phyloP scores from a whole-genome alignment of 2,888 invertebrate species.

The Lochmaea crataegi region DNA sequence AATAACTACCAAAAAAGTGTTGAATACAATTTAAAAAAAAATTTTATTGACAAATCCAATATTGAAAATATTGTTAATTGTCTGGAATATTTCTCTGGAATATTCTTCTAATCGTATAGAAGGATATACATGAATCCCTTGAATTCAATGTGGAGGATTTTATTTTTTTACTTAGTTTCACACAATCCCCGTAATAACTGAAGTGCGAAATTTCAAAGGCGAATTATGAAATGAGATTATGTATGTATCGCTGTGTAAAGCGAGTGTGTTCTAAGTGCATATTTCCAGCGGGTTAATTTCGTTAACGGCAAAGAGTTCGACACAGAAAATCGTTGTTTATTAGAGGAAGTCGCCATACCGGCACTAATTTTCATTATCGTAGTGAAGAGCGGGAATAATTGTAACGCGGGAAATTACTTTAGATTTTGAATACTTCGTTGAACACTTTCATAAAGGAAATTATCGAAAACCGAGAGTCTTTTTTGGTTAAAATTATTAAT shows the following conservation, averaged over 20 bases:
- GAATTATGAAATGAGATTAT: slow-evolving; percentile 38
- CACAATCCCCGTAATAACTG: background rate
- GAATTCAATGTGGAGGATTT: background rate
- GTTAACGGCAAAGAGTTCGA: slow-evolving; percentile 28
- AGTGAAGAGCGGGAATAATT: slow-evolving; percentile 10
- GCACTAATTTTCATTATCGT: slow-evolving; percentile 23
- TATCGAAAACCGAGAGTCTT: background rate
- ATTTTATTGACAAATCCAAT: too few species aligned
- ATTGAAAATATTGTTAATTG: too few species aligned
- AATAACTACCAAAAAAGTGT: too few species aligned
- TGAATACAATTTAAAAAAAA: too few species aligned
- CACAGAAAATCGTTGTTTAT: slow-evolving; percentile 24
- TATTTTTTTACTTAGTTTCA: background rate
- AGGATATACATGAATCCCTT: background rate
- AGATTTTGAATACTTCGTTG: slow-evolving; percentile 13
- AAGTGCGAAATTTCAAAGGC: slow-evolving; percentile 31
- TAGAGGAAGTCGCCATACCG: slow-evolving; percentile 16
- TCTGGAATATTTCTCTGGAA: too few species aligned
- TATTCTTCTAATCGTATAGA: background rate
- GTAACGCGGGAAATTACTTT: slow-evolving; percentile 12
- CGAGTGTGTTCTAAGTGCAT: slow-evolving; percentile 36
- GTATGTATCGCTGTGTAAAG: slow-evolving; percentile 31
- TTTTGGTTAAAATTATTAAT: too few species aligned
- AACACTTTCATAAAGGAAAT: slow-evolving; percentile 1
- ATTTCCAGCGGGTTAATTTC: slow-evolving; percentile 35